Evolutionary conservation across 2,888 invertebrate genomes (phyloP).

Genomic region (Bombylius discolor): DNA sequence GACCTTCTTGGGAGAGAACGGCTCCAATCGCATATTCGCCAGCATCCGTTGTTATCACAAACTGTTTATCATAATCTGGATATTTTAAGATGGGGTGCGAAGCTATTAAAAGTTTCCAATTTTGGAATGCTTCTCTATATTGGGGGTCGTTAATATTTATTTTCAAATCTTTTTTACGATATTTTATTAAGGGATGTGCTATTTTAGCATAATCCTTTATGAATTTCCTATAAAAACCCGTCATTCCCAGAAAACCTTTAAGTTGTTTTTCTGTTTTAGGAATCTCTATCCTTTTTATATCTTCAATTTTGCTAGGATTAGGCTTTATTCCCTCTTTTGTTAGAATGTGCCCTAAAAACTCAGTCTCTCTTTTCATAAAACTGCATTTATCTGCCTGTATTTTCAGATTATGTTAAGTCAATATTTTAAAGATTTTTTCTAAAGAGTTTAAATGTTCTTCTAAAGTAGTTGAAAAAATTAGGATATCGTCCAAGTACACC

Average conservation of each 20-base stretch:
- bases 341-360: no score
- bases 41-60: conserved; percentile 12
- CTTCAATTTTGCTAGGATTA: conserved; percentile 10
- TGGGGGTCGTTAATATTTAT: conserved; percentile 11
- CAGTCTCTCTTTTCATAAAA: conserved; percentile 5
- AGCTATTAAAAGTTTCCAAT: conserved; percentile 8
- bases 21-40: conserved; percentile 10
- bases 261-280: conserved; percentile 10
- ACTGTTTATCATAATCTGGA: conserved; percentile 10
- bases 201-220: conserved; percentile 9
- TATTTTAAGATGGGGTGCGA: conserved; percentile 12
- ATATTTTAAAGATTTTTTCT: conserved; percentile 9
- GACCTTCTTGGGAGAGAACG: conserved; percentile 7
- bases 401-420: conserved; percentile 10
- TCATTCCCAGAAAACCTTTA: conserved; percentile 5
- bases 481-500: conserved; percentile 7
- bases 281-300: conserved; percentile 6
- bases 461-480: conserved; percentile 10
- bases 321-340: conserved; percentile 12
- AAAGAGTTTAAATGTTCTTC: conserved; percentile 11
- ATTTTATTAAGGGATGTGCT: conserved; percentile 13
- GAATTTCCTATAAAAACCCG: conserved; percentile 11
- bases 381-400: conserved; percentile 12
- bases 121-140: conserved; percentile 12
- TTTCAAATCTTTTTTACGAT: conserved; percentile 10